A percentile compares a stretch with the other conserved stretches of the same genome.
These are phyloP conservation scores for Ormia ochracea DNA, from an alignment of 2,888 invertebrate species.

Conservation along the genomic window DNA sequence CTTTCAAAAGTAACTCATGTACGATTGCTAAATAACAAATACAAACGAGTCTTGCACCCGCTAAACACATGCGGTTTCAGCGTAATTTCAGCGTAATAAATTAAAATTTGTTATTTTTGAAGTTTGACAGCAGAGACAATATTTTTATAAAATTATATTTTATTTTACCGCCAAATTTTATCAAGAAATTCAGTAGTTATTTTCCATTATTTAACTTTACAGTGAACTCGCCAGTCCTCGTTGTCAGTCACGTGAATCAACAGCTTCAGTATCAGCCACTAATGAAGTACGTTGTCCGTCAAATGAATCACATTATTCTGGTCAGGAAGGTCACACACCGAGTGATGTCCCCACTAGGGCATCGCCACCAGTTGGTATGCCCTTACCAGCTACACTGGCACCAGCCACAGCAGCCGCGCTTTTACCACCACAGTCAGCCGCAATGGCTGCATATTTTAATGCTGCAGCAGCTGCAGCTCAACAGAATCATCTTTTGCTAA, in stretches of 20 bases:
- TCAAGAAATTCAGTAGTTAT: neutral
- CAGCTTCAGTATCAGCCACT: constrained; percentile 78
- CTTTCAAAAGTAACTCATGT: too few species aligned
- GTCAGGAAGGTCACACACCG: constrained; percentile 75
- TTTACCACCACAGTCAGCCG: constrained; percentile 87
- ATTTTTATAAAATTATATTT: too few species aligned
- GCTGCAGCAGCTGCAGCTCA: constrained; percentile 84
- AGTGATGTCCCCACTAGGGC: constrained; percentile 78
- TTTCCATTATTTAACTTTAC: constrained; percentile 70
- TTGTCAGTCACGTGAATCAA: constrained; percentile 89
- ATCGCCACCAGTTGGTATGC: constrained; percentile 83
- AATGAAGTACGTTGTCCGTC: constrained; percentile 85
- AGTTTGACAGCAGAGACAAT: too few species aligned
- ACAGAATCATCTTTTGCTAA: constrained; percentile 85
- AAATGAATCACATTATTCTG: constrained; percentile 86
- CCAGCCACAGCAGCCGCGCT: constrained; percentile 82
- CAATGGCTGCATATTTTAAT: constrained; percentile 88
- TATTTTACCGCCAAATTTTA: too few species aligned
- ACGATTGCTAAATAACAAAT: too few species aligned
- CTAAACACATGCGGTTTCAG: too few species aligned
- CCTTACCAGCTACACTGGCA: constrained; percentile 82
- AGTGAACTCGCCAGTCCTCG: constrained; percentile 87
- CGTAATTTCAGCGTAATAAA: too few species aligned
- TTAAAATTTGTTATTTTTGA: too few species aligned
- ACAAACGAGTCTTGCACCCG: too few species aligned